phyloP scores from a whole-genome alignment of 2,113 vertebrate species.

The Amphiprion percula region DNA sequence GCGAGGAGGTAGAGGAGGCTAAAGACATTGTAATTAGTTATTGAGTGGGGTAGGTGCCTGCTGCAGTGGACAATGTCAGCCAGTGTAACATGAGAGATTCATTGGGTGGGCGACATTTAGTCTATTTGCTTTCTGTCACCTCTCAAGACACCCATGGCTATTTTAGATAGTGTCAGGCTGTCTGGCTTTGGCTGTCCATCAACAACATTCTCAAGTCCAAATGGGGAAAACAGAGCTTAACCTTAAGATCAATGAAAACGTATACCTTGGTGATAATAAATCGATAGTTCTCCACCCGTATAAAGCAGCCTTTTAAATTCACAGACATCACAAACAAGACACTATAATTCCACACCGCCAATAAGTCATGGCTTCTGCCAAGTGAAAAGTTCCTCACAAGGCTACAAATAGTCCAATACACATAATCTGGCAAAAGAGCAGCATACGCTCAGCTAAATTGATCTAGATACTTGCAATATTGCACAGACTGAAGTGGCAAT shows the following conservation, averaged over 20 bases:
- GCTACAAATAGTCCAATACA: slow-evolving; percentile 20
- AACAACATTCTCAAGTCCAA: slow-evolving; percentile 43
- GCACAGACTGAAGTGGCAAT: slow-evolving; percentile 31
- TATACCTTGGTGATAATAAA: slow-evolving; percentile 40
- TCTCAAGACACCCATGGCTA: slow-evolving; percentile 49
- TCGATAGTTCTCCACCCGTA: slow-evolving; percentile 11
- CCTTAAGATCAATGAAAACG: slow-evolving; percentile 43
- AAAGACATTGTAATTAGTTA: slow-evolving; percentile 78
- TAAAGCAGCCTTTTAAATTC: slow-evolving; percentile 1
- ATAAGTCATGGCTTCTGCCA: not conserved
- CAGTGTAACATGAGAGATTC: slow-evolving; percentile 57
- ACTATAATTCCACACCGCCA: not conserved
- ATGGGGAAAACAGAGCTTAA: slow-evolving; percentile 51
- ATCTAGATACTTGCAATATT: slow-evolving; percentile 38
- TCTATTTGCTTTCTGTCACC: slow-evolving; percentile 74
- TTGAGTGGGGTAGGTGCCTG: slow-evolving; percentile 57
- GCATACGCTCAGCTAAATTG: slow-evolving; percentile 44
- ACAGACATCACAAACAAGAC: slow-evolving; percentile 7
- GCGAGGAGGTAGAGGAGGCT: slow-evolving; percentile 43
- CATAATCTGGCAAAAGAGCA: slow-evolving; percentile 24
- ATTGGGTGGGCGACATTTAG: slow-evolving; percentile 43
- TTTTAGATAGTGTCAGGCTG: slow-evolving; percentile 66
- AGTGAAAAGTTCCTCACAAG: not conserved
- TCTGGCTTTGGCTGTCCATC: slow-evolving; percentile 61
- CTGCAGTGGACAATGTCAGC: slow-evolving; percentile 62